Evolutionary conservation across 2,888 invertebrate species (phyloP), one percentile per base, ranked within the genome.

Genomic region (Pseudeuparius sepicola): DNA sequence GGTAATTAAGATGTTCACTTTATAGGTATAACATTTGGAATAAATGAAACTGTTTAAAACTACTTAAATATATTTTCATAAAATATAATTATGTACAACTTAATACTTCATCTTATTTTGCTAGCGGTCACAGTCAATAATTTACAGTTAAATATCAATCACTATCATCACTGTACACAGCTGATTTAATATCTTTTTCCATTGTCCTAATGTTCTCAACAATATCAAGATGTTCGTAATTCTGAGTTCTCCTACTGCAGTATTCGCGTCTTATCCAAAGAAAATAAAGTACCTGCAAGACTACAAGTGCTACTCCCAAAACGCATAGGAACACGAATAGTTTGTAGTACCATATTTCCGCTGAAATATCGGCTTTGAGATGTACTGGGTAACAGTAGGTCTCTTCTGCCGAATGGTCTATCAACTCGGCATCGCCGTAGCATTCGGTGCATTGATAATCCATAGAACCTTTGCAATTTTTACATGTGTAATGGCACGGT

Each of bases 401-500:
- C 31, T 62, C 59, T 27, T 39, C 45, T 14, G 43, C 36, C 4
- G 66, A 64, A 39, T 52, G 41, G 42, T 64, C 65, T 44, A 63
- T 63, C 30, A 76, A 59, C 42, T 63, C 59, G 4, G 80, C 74
- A 54, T 84, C 84, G 4, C 68, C 67, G 52, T 71, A 71, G 58
- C 84, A 85, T 4, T 70, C 62, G 24, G 66, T 59, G 57, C 84
- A 85, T 50, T 83, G 74, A 51, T 71, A 72, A 58, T 78, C 75
- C 46, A 71, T 68, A 4, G 81, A 75, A 6, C 83, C 83, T 4
- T 63, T 59, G 53, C 85, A 85, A 6, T 67, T 66, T 37, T 68
- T 67, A 56, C 85, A 85, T n/a, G 76, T 71, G 56, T 84, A 83
- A 61, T 85, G 83, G 55, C 85, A 85, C 16, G 66, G 61, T 2